A percentile compares a stretch with the other conserved stretches of the same genome.
Evolutionary conservation across 2,113 vertebrate species (phyloP).

Genomic region (Hypomesus transpacificus): DNA sequence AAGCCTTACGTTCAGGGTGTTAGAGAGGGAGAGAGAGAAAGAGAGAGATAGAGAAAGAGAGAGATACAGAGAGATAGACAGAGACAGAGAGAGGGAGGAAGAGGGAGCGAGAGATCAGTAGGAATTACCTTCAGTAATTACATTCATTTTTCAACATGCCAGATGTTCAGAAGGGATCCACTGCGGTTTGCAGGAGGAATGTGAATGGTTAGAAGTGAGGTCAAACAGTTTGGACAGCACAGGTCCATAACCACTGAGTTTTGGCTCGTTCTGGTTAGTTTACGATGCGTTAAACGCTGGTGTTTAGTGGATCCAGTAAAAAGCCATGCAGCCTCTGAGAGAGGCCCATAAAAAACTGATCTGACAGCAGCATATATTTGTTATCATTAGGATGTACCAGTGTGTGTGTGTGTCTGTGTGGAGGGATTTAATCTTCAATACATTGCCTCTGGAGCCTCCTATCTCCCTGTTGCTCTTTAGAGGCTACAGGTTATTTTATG

Average conservation of each 20-base stretch:
- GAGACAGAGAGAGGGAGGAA: neutral
- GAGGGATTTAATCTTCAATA: too few species aligned
- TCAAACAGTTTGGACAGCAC: neutral
- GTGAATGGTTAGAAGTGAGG: neutral
- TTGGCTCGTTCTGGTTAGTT: conserved; percentile 1
- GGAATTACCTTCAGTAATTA: conserved; percentile 11
- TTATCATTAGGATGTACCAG: neutral
- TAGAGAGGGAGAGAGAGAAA: too few species aligned
- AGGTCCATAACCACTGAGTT: conserved; percentile 15
- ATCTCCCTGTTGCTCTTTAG: too few species aligned
- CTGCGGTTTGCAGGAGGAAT: conserved; percentile 16
- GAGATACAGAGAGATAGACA: neutral
- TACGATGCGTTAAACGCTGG: conserved; percentile 8
- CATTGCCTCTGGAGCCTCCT: too few species aligned
- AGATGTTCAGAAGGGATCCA: neutral
- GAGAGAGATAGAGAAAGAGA: neutral
- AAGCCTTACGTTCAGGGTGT: too few species aligned
- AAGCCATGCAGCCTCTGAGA: neutral
- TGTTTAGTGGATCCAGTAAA: neutral
- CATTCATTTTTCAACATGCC: conserved; percentile 11
- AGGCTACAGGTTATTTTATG: too few species aligned
- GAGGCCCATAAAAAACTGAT: neutral
- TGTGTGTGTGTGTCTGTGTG: neutral
- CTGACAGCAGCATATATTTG: conserved; percentile 7
- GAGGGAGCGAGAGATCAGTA: neutral